Conservation (phyloP, 2,797 vertebrate genomes). For the Rhinella marina region DNA sequence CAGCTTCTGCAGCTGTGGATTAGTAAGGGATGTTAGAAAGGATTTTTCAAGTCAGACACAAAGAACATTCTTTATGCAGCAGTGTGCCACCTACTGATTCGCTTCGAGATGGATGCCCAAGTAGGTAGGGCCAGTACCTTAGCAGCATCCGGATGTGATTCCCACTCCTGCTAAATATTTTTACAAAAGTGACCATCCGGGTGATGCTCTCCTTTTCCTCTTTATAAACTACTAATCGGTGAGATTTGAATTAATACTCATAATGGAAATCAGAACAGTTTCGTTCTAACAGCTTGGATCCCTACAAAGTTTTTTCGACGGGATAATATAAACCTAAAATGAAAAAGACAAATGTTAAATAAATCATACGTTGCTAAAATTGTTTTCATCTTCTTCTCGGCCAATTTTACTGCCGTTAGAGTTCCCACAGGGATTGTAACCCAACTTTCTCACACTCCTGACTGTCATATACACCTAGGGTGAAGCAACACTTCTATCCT, state of each 20-base stretch:
- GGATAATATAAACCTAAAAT: neutral
- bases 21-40: slow-evolving; percentile 43
- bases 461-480: too few relatives aligned
- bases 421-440: neutral
- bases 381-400: neutral
- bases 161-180: slow-evolving; percentile 12
- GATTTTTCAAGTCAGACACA: slow-evolving; percentile 56
- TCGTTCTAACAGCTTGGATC: neutral
- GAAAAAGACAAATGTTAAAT: neutral
- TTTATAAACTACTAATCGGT: neutral
- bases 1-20: slow-evolving; percentile 55
- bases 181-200: neutral
- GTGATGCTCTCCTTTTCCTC: neutral
- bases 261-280: neutral
- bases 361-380: neutral
- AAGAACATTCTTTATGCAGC: slow-evolving; percentile 59
- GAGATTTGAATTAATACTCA: neutral
- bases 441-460: neutral
- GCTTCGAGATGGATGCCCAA: slow-evolving; percentile 49
- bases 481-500: neutral
- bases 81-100: slow-evolving; percentile 61
- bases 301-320: neutral
- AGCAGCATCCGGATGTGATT: neutral
- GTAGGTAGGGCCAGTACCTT: slow-evolving; percentile 41
- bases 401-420: too few relatives aligned